phyloP scores from a whole-genome alignment of 2,888 invertebrate genomes.

The Nasonia oneida region DNA sequence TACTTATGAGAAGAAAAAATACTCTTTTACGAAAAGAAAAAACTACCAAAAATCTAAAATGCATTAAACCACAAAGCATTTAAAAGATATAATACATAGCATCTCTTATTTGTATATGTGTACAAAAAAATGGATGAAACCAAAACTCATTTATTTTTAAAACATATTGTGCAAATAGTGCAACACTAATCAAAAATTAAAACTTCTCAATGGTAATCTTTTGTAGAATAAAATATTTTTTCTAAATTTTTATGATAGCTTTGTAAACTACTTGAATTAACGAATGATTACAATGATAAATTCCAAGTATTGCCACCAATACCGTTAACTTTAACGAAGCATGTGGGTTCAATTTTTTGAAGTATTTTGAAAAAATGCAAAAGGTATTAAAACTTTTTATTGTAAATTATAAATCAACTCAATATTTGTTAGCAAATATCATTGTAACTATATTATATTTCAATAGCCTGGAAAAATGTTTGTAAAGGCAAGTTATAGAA shows the following conservation, averaged over 20 bases:
- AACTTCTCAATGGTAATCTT: neutral
- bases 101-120: neutral
- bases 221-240: constrained; percentile 28
- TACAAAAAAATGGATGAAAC: neutral
- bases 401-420: constrained; percentile 38
- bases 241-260: constrained; percentile 42
- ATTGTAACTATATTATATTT: constrained; percentile 26
- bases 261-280: constrained; percentile 20
- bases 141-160: constrained; percentile 15
- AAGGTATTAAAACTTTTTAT: neutral
- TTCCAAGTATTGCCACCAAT: constrained; percentile 40
- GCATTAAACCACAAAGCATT: constrained; percentile 46
- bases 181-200: constrained; percentile 13
- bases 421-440: constrained; percentile 41
- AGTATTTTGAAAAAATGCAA: constrained; percentile 44
- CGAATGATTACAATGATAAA: neutral
- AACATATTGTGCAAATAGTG: neutral
- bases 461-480: constrained; percentile 40
- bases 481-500: constrained; percentile 47
- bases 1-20: constrained; percentile 14
- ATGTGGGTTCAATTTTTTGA: constrained; percentile 50
- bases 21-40: constrained; percentile 4
- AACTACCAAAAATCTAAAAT: constrained; percentile 28
- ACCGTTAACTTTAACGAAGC: constrained; percentile 22
- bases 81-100: constrained; percentile 20